These are phyloP conservation scores for Sebastes alutus DNA, from an alignment of 2,797 vertebrate genomes.

Conservation along the genomic window DNA sequence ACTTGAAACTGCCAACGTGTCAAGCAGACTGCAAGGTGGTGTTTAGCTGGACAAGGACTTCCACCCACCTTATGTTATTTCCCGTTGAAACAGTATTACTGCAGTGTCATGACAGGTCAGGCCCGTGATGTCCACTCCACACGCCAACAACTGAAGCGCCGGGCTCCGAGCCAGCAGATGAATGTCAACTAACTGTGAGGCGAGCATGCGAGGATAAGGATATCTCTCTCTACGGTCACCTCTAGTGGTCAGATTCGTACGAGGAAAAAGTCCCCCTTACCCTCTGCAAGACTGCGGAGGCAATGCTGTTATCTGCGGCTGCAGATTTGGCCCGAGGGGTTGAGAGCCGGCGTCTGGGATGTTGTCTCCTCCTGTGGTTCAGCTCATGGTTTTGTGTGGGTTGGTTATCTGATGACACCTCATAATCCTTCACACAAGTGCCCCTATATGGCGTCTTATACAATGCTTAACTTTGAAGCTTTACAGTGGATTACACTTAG, in stretches of 20 bases:
- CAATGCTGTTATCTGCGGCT: constrained; percentile 56
- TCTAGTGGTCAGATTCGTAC: constrained; percentile 39
- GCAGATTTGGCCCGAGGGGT: constrained; percentile 62
- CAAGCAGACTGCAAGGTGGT: constrained; percentile 52
- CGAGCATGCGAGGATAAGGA: constrained; percentile 54
- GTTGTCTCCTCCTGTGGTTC: constrained; percentile 57
- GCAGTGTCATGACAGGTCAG: constrained; percentile 53
- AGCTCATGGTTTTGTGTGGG: constrained; percentile 48
- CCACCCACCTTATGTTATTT: constrained; percentile 58
- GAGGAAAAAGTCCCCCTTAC: constrained; percentile 17
- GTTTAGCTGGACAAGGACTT: constrained; percentile 64
- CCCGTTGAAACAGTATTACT: constrained; percentile 30
- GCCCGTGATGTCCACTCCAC: constrained; percentile 37
- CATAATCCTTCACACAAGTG: constrained; percentile 65
- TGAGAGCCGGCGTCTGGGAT: constrained; percentile 44
- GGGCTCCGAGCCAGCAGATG: constrained; percentile 35
- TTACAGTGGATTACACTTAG: constrained; percentile 65
- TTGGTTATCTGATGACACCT: constrained; percentile 73
- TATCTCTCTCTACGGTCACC: constrained; percentile 36
- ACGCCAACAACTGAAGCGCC: constrained; percentile 16
- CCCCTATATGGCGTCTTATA: constrained; percentile 44
- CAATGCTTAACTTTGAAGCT: constrained; percentile 60
- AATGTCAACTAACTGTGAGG: constrained; percentile 38
- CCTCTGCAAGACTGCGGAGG: constrained; percentile 21
- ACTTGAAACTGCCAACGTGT: constrained; percentile 49